Evolutionary conservation across 2,113 vertebrate genomes (phyloP), one percentile per base, ranked within the genome.

Genomic region (Callipepla squamata): DNA sequence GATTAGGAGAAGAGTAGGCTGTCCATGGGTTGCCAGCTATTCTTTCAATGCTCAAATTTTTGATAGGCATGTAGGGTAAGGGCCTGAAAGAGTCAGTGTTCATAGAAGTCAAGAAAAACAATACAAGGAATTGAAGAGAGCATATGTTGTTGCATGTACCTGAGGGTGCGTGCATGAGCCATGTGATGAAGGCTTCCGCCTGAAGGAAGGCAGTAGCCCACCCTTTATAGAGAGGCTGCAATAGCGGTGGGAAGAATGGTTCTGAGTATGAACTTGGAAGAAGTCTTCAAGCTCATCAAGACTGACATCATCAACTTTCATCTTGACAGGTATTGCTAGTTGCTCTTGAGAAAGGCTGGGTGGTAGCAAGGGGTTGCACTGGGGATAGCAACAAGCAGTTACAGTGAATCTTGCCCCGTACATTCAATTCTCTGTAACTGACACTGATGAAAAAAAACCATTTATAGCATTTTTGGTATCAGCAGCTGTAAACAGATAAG

Each of bases 161-260:
- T 26, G 8, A 34, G 8, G 51, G 32, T 21, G 3, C 1, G 4
- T 14, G 18, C 40, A 40, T 40, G 40, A 40, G 40, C 18, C 10
- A 40, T 50, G 21, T 57, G 36, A 22, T 36, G 0, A 0, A 51
- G 19, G 28, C 5, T 9, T 55, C 15, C 0, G 1, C 9, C 17
- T 3, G 0, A 6, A 4, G 13, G 4, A 34, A 72, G 13, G 15
- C 7, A 42, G 25, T 4, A 25, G 36, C 2, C 42, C 26, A 75
- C 13, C 13, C 13, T 78, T 81, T 26, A 18, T 23, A 34, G 68
- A 18, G 26, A 1, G 5, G 2, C 13, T 70, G 23, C 40, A 26
- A 23, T 53, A 57, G 50, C 11, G 5, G 16, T 76, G 34, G 7
- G 3, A 7, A 3, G 13, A 74, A 68, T 34, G 1, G 1, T 59